Percentiles rank a stretch among this genome's conserved stretches.
phyloP scores from a whole-genome alignment of 1,140 invertebrate genomes.

The Himalopsyche phryganea region DNA sequence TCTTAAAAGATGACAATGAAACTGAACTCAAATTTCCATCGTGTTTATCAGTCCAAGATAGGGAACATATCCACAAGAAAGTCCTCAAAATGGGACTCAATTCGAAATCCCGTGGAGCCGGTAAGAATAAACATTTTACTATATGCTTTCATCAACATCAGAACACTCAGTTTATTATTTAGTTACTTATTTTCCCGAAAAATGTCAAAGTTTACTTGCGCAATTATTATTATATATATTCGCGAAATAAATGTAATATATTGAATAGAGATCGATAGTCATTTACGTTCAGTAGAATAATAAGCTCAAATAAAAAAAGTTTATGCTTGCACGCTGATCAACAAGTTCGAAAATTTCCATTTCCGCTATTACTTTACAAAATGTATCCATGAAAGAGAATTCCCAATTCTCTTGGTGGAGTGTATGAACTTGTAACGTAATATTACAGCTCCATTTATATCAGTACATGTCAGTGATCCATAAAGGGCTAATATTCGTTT shows the following conservation, averaged over 20 bases:
- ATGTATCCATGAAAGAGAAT: too few relatives aligned
- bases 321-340: too few relatives aligned
- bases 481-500: too few relatives aligned
- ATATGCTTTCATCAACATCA: neutral
- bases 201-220: neutral
- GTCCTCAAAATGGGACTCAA: conserved; percentile 64
- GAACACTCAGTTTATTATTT: neutral
- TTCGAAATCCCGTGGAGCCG: conserved; percentile 60
- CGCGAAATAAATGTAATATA: neutral
- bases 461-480: too few relatives aligned
- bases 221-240: neutral
- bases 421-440: too few relatives aligned
- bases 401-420: too few relatives aligned
- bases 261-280: neutral
- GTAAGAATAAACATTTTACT: conserved; percentile 33
- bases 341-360: too few relatives aligned
- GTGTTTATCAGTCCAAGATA: conserved; percentile 68
- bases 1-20: conserved; percentile 59
- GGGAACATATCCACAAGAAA: conserved; percentile 73
- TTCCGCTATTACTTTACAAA: too few relatives aligned
- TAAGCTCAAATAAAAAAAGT: neutral
- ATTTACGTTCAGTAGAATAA: neutral
- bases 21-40: conserved; percentile 65
- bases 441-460: too few relatives aligned
- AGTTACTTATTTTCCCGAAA: neutral